A percentile compares a stretch with the other conserved stretches of the same genome.
These are phyloP conservation scores for Eucidaris tribuloides DNA, from an alignment of 35 echinoderm and acorn worm species.

Conservation along the genomic window DNA sequence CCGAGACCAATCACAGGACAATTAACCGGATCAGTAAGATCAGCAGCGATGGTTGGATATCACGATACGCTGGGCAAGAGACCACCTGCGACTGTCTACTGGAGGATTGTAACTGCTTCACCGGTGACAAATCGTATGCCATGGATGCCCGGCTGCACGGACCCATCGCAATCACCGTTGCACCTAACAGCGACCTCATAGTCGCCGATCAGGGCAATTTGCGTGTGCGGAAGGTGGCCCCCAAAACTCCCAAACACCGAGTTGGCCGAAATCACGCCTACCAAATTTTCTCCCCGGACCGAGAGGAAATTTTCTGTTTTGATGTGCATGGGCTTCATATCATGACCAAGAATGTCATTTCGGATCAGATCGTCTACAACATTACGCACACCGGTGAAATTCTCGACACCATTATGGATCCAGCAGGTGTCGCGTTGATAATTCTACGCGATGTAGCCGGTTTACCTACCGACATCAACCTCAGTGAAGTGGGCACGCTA, in stretches of 20 bases:
- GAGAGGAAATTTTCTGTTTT: slow-evolving; percentile 66
- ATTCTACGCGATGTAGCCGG: slow-evolving; percentile 42
- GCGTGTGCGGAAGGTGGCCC: slow-evolving; percentile 62
- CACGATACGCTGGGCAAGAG: slow-evolving; percentile 60
- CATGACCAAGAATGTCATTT: slow-evolving; percentile 60
- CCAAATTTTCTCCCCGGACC: slow-evolving; percentile 58
- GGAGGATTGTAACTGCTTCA: slow-evolving; percentile 65
- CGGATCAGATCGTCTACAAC: slow-evolving; percentile 55
- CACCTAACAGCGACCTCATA: slow-evolving; percentile 38
- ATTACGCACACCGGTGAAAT: slow-evolving; percentile 73
- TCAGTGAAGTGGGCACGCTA: slow-evolving; percentile 5
- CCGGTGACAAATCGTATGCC: slow-evolving; percentile 59
- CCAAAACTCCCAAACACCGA: slow-evolving; percentile 28
- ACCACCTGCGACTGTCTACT: slow-evolving; percentile 68
- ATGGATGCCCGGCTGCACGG: slow-evolving; percentile 64
- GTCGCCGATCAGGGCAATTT: slow-evolving; percentile 93
- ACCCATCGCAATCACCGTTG: slow-evolving; percentile 67
- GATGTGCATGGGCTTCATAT: slow-evolving; percentile 66
- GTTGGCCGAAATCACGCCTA: slow-evolving; percentile 34
- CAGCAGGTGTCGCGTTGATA: slow-evolving; percentile 50
- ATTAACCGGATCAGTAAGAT: slow-evolving; percentile 76
- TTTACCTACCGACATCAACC: slow-evolving; percentile 34
- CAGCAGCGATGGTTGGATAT: slow-evolving; percentile 70
- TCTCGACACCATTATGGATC: slow-evolving; percentile 58
- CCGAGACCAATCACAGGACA: slow-evolving; percentile 61